These are phyloP conservation scores for Sinosuthora webbiana DNA, from an alignment of 2,113 vertebrate genomes.

Conservation along the genomic window DNA sequence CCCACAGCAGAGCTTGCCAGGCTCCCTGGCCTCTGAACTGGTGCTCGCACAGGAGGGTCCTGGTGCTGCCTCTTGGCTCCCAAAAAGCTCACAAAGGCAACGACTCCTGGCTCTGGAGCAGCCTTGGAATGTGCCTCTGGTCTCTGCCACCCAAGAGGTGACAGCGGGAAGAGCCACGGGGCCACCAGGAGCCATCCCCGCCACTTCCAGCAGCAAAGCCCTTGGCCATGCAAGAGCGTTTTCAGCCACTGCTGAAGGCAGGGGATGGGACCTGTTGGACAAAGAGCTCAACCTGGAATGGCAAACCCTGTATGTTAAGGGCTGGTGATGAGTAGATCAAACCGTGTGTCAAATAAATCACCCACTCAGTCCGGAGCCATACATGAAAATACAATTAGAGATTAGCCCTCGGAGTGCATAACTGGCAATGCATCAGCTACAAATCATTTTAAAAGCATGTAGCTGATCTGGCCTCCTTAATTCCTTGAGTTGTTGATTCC, in stretches of 20 bases:
- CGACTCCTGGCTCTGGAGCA: fast-evolving
- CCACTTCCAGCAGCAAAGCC: fast-evolving
- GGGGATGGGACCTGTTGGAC: neutral
- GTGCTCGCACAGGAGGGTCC: neutral
- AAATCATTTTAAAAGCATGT: constrained; percentile 60
- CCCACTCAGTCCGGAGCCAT: constrained; percentile 43
- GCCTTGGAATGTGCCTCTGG: neutral
- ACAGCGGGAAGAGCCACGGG: fast-evolving
- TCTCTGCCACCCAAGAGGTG: neutral
- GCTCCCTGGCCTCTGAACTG: neutral
- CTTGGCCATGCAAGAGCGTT: neutral
- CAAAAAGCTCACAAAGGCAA: neutral
- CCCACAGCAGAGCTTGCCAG: neutral
- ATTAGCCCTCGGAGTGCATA: constrained; percentile 51
- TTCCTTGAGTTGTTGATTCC: constrained; percentile 62
- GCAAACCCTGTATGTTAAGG: neutral
- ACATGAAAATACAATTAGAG: constrained; percentile 69
- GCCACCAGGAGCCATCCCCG: neutral
- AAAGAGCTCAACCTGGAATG: neutral
- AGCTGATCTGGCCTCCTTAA: constrained; percentile 55
- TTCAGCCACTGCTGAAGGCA: neutral
- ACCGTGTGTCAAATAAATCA: constrained; percentile 48
- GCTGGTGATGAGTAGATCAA: constrained; percentile 29
- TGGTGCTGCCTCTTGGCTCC: neutral
- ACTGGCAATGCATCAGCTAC: constrained; percentile 53